Conservation (phyloP, 92 coral and sea anemone genomes). For the Bergia sp. region DNA sequence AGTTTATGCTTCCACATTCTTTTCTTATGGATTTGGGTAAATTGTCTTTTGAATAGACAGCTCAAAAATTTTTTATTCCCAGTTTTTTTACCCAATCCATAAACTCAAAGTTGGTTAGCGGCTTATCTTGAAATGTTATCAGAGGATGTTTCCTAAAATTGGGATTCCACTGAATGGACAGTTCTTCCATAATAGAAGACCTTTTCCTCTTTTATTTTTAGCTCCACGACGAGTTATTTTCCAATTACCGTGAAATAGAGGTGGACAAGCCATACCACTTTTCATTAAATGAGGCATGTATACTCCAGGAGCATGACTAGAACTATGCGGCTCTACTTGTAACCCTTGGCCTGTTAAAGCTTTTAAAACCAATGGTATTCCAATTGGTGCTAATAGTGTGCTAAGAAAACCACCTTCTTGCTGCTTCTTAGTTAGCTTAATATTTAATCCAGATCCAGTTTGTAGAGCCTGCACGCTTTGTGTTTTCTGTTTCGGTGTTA, state of each 20-base stretch:
- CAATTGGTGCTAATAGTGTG: conserved; percentile 13
- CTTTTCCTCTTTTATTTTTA: conserved; percentile 49
- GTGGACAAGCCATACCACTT: no score
- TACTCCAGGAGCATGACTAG: no score
- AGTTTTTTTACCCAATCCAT: no score
- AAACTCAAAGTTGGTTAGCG: no score
- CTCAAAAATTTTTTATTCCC: no score
- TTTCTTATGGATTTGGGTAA: no score
- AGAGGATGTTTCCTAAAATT: not conserved
- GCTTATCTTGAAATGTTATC: not conserved
- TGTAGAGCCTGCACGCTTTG: conserved; percentile 18
- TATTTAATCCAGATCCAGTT: conserved; percentile 25
- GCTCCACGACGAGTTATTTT: not conserved
- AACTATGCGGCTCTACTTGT: not conserved
- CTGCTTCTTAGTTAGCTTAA: conserved; percentile 8
- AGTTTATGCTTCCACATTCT: no score
- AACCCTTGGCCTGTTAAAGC: conserved; percentile 9
- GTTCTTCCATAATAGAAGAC: conserved; percentile 47
- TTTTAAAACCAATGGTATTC: not conserved
- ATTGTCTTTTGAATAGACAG: no score
- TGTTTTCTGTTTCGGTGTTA: conserved; percentile 27
- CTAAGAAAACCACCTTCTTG: conserved; percentile 27
- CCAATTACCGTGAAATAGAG: no score
- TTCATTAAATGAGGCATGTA: no score
- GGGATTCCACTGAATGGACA: conserved; percentile 46